Percentiles rank a stretch among this genome's conserved stretches.
These are phyloP conservation scores for Lagopus leucura DNA, from an alignment of 2,113 vertebrate genomes.

Conservation along the genomic window DNA sequence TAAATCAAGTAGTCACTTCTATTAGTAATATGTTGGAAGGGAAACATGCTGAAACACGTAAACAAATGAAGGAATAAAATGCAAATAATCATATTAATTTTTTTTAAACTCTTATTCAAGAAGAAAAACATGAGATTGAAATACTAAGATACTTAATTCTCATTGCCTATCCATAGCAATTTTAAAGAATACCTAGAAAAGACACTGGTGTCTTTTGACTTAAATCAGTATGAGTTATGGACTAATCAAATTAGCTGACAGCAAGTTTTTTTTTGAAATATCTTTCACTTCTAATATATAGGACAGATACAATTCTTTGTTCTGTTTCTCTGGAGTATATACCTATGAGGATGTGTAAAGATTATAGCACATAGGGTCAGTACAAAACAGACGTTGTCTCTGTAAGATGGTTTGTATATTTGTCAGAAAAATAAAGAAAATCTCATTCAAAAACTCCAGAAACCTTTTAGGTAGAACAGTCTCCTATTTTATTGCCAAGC, in stretches of 20 bases:
- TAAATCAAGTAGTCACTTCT: not conserved
- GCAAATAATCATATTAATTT: not conserved
- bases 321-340: not conserved
- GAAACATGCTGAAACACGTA: not conserved
- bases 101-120: not conserved
- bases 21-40: not conserved
- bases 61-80: not conserved
- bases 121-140: not conserved
- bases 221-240: not conserved
- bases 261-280: not conserved
- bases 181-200: not conserved
- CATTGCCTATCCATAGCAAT: not conserved
- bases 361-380: not conserved
- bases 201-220: not conserved
- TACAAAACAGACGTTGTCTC: not conserved
- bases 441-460: slow-evolving; percentile 7
- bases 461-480: not conserved
- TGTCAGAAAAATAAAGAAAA: not conserved
- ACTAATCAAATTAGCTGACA: not conserved
- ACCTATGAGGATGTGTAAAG: not conserved
- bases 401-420: not conserved
- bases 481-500: not conserved
- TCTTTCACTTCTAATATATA: not conserved
- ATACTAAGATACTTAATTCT: not conserved
- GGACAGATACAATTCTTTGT: not conserved